These are phyloP conservation scores for Sinocyclocheilus anophthalmus DNA, from an alignment of 2,113 vertebrate genomes.

Conservation along the genomic window DNA sequence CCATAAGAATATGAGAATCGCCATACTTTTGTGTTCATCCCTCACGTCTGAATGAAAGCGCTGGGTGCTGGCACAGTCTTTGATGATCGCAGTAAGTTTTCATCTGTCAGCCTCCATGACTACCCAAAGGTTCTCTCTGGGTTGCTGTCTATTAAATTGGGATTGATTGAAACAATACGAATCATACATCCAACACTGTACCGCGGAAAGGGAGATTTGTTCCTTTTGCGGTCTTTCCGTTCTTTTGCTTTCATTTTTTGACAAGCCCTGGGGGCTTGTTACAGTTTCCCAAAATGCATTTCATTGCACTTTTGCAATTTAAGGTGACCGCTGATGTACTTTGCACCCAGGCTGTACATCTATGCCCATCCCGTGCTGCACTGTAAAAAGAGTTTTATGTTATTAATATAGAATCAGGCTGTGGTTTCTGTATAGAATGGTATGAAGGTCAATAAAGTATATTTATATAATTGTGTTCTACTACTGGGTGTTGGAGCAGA, in stretches of 20 bases:
- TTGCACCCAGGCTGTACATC: constrained; percentile 58
- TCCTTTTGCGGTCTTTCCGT: constrained; percentile 27
- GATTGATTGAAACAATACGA: constrained; percentile 77
- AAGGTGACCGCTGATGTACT: constrained; percentile 64
- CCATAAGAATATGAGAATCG: background rate
- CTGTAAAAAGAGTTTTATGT: constrained; percentile 50
- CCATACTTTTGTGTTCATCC: background rate
- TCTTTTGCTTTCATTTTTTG: constrained; percentile 58
- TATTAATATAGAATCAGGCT: constrained; percentile 46
- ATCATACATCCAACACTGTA: constrained; percentile 60
- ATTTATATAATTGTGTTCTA: constrained; percentile 18
- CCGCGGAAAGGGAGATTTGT: constrained; percentile 29
- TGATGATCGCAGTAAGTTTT: constrained; percentile 75
- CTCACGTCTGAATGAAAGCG: constrained; percentile 45
- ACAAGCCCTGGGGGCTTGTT: constrained; percentile 61
- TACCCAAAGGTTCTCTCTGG: constrained; percentile 76
- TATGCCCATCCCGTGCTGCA: constrained; percentile 35
- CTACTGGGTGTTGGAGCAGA: constrained; percentile 54
- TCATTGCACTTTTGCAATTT: constrained; percentile 61
- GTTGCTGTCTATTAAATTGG: constrained; percentile 77
- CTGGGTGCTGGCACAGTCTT: constrained; percentile 63
- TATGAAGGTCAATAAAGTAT: constrained; percentile 2
- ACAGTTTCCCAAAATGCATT: constrained; percentile 57
- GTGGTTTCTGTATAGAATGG: constrained; percentile 23
- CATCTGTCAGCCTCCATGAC: constrained; percentile 76